phyloP scores from a whole-genome alignment of 2,113 vertebrate genomes.

The Emydura subglobosa region DNA sequence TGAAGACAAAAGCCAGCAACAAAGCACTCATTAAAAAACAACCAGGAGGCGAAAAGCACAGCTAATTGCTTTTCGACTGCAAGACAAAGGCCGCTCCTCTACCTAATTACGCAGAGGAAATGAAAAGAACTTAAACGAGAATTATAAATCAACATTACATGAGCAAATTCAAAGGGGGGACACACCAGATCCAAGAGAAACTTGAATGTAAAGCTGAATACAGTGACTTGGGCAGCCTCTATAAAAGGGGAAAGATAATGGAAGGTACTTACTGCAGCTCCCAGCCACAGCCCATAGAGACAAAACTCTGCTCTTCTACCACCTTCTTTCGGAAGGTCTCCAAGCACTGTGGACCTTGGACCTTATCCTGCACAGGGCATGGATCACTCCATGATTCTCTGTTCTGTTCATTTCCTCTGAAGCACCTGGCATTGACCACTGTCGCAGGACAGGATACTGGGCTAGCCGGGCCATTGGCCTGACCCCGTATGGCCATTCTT shows the following conservation, averaged over 20 bases:
- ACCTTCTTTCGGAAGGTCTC: neutral
- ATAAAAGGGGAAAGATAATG: neutral
- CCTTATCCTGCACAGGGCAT: neutral
- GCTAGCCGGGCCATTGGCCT: neutral
- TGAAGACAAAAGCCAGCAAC: conserved; percentile 53
- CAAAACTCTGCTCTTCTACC: conserved; percentile 11
- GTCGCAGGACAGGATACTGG: neutral
- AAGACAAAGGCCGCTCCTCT: conserved; percentile 55
- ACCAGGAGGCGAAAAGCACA: conserved; percentile 55
- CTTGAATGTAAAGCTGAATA: neutral
- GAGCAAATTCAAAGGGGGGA: conserved; percentile 34
- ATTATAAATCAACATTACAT: conserved; percentile 48
- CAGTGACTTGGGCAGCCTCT: neutral
- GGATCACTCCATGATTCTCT: neutral
- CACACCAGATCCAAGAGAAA: conserved; percentile 15
- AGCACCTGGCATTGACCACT: neutral
- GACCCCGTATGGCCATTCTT: neutral
- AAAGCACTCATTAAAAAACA: conserved; percentile 66
- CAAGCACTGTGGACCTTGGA: neutral
- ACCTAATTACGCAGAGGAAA: conserved; percentile 64
- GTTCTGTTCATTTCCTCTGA: neutral
- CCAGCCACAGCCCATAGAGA: neutral
- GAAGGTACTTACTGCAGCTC: neutral
- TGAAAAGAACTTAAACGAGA: conserved; percentile 66
- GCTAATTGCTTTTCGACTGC: conserved; percentile 72